Conservation (phyloP, 2,113 vertebrate species). For the Seriola rivoliana region DNA sequence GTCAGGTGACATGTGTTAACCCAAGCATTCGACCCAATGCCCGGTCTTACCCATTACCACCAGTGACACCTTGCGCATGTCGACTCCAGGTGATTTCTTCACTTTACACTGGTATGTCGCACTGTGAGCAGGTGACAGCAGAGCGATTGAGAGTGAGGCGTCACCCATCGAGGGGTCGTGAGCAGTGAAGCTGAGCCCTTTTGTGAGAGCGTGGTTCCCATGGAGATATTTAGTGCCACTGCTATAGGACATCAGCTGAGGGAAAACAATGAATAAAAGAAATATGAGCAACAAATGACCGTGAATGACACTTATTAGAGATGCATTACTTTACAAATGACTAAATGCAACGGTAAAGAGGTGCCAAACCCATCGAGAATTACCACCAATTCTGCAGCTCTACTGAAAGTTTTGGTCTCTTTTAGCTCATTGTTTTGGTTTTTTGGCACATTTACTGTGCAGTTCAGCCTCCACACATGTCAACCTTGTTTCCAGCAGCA, state of each 20-base stretch:
- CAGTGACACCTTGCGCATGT: conserved; percentile 86
- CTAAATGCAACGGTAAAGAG: background rate
- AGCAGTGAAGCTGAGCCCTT: conserved; percentile 86
- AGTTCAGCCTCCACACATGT: background rate
- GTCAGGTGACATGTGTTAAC: background rate
- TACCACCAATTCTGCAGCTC: background rate
- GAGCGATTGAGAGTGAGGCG: conserved; percentile 89
- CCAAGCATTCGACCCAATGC: background rate
- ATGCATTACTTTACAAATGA: no score
- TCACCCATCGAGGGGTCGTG: conserved; percentile 88
- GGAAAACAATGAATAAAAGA: conserved; percentile 3
- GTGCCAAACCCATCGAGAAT: background rate
- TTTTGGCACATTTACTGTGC: background rate
- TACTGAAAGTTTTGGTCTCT: background rate
- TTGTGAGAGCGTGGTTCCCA: conserved; percentile 72
- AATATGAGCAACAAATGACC: background rate
- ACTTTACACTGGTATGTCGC: conserved; percentile 94
- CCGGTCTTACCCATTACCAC: conserved; percentile 87
- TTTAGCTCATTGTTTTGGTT: conserved; percentile 24
- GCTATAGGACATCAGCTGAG: conserved; percentile 87
- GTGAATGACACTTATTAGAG: background rate
- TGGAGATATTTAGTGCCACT: conserved; percentile 84
- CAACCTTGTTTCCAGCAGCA: conserved; percentile 15
- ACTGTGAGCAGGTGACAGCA: conserved; percentile 82
- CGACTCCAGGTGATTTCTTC: conserved; percentile 90